Base-by-base conservation (phyloP, 2,888 invertebrate species). In the Troglohyphantes excavatus region DNA sequence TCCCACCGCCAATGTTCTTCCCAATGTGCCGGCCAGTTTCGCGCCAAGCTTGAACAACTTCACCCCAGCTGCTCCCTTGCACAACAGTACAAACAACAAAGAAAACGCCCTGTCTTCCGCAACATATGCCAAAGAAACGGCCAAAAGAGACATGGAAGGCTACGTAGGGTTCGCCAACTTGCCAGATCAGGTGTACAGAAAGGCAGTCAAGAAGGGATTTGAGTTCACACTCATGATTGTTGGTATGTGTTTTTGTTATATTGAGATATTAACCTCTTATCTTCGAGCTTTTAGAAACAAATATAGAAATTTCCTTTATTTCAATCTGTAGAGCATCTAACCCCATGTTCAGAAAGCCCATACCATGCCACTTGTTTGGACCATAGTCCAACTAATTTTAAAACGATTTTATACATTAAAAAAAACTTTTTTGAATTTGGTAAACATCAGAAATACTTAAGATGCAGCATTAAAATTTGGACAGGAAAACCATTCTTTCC, bases 161-260 rank as follows among this genome's bases (percentile, higher is more conserved):
- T 91, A 91, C 82, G 92, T 92, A 43, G 92, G 92, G 11, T 92
- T 92, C 33, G 91, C 91, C 53, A 91, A 91, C 81, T 78, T 92
- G 59, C 92, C 92, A 23, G 92, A 92, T 90, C 92, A 92, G 86
- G 91, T 92, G 27, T 92, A 92, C 70, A 70, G 92, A 26, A 92
- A 92, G 90, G 91, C 92, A 26, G 91, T 92, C 23, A 92, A 92
- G 65, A 91, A 90, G 81, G 92, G 92, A 33, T 92, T 92, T 79
- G 92, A 92, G 68, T 92, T 92, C 79, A 92, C 92, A 11, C 87
- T 92, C 53, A 92, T 92, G 91, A 92, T 92, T 63, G 92, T 92
- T 72, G 92, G 92, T 91, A 89, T 84, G 92, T 84, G 13, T 39
- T 39, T 39, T 39, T 39, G 3, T 39, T 39, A n/a, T n/a, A n/a